Evolutionary conservation across 2,113 vertebrate species (phyloP), one percentile per base, ranked within the genome.

Genomic region (Microcebus lehilahytsara): DNA sequence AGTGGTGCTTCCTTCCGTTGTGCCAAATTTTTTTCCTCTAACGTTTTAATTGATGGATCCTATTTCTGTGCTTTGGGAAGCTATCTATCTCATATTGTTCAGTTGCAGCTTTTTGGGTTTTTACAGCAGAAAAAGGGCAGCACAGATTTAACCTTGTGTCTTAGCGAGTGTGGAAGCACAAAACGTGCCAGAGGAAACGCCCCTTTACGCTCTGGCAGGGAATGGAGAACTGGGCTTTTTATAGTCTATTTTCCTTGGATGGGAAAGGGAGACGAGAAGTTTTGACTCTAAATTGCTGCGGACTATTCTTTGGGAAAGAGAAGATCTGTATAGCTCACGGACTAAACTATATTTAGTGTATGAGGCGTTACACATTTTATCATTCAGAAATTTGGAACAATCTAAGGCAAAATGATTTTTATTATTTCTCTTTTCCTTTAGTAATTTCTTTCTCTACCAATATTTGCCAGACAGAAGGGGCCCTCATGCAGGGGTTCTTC

Each of bases 81-180:
- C 22, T 87, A 6, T 42, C 14, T 80, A 58, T 78, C 93, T 89
- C 74, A 79, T 83, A 83, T 2, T n/a, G 46, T 85, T 85, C 90
- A 88, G 42, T 64, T 40, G 22, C 23, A 94, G 5, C 49, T 86
- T 40, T 62, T 78, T 34, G 40, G 56, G 34, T 42, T 95, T 95
- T 92, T 92, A 93, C 37, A 95, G 62, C 56, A 91, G 79, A 62
- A 95, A 89, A 87, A 62, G 51, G 27, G 25, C 51, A 95, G 49
- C 51, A 84, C 37, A 79, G n/a, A 87, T 87, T 84, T 92, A 92
- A 96, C 42, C 23, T 77, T n/a, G 34, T 81, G 62, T 93, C 56
- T 95, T 85, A 89, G 67, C 67, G 87, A 93, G 42, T 85, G 14
- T 23, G 87, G 42, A 95, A 34, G 53, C 13, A 78, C 10, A 75